Evolutionary conservation across 2,113 vertebrate genomes (phyloP).

Genomic region (Nerophis ophidion): DNA sequence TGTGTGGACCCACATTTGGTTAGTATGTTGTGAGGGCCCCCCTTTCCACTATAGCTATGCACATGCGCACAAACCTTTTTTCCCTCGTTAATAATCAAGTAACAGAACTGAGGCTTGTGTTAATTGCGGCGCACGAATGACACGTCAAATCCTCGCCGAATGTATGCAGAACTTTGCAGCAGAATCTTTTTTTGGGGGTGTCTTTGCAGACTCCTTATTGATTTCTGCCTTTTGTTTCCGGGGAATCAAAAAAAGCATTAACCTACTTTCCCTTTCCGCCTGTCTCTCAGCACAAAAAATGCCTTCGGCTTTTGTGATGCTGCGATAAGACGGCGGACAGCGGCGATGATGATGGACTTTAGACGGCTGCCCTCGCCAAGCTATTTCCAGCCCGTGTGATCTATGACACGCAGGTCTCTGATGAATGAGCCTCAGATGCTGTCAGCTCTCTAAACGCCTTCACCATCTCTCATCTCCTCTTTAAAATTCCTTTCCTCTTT

Average conservation of each 20-base stretch:
- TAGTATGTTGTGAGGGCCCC: too few relatives aligned
- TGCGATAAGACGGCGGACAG: slow-evolving; percentile 13
- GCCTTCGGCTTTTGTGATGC: slow-evolving; percentile 8
- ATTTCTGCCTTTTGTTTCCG: slow-evolving; percentile 6
- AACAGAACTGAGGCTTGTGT: too few relatives aligned
- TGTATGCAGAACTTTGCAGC: background rate
- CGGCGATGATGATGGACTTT: slow-evolving; percentile 5
- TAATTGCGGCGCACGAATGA: background rate
- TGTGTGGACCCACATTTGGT: too few relatives aligned
- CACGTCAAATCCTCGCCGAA: background rate
- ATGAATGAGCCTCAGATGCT: slow-evolving; percentile 25
- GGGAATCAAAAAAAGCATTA: slow-evolving; percentile 10
- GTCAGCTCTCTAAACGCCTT: slow-evolving; percentile 2
- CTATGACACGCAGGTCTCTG: slow-evolving; percentile 22
- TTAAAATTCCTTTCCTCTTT: background rate
- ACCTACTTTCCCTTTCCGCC: slow-evolving; percentile 16
- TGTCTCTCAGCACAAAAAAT: slow-evolving; percentile 4
- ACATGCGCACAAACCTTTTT: too few relatives aligned
- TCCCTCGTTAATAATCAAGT: too few relatives aligned
- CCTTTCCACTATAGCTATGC: too few relatives aligned
- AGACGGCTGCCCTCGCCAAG: slow-evolving; percentile 24
- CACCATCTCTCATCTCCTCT: background rate
- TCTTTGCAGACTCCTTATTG: slow-evolving; percentile 12
- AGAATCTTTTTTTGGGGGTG: background rate
- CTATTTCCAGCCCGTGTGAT: slow-evolving; percentile 35